Conservation (phyloP, 2,113 vertebrate genomes). For the Vidua macroura region DNA sequence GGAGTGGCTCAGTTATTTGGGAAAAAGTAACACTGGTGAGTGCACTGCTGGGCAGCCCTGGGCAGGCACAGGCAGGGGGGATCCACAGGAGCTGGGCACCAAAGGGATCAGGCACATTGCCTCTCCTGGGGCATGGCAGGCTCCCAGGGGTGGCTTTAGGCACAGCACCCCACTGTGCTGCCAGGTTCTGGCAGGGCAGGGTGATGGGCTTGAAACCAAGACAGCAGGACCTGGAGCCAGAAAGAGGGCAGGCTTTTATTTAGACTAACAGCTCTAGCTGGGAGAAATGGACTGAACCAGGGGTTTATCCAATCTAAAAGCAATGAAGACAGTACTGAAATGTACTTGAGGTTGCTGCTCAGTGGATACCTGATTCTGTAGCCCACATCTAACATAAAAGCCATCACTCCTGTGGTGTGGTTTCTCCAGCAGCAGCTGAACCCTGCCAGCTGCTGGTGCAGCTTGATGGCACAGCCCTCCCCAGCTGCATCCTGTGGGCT, state of each 20-base stretch:
- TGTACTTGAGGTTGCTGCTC: background rate
- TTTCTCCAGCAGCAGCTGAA: background rate
- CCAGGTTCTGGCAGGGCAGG: background rate
- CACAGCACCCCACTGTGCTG: background rate
- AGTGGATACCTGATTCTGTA: background rate
- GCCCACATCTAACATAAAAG: background rate
- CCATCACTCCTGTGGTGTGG: background rate
- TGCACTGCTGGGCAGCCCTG: background rate
- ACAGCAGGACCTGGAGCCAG: background rate
- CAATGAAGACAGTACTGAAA: background rate
- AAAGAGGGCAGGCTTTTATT: background rate
- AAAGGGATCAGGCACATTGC: rapidly evolving
- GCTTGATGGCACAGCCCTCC: background rate
- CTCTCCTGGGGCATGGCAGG: rapidly evolving
- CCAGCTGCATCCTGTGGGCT: background rate
- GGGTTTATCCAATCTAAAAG: background rate
- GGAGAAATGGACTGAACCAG: background rate
- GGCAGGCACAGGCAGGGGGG: rapidly evolving
- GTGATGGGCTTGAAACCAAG: background rate
- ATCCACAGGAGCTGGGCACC: background rate
- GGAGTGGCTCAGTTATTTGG: background rate
- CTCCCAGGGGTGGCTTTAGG: background rate
- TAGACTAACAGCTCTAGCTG: background rate
- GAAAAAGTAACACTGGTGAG: rapidly evolving
- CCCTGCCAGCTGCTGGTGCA: background rate